Conservation (phyloP, 2,797 vertebrate species). For the Lycodopsis pacificus region DNA sequence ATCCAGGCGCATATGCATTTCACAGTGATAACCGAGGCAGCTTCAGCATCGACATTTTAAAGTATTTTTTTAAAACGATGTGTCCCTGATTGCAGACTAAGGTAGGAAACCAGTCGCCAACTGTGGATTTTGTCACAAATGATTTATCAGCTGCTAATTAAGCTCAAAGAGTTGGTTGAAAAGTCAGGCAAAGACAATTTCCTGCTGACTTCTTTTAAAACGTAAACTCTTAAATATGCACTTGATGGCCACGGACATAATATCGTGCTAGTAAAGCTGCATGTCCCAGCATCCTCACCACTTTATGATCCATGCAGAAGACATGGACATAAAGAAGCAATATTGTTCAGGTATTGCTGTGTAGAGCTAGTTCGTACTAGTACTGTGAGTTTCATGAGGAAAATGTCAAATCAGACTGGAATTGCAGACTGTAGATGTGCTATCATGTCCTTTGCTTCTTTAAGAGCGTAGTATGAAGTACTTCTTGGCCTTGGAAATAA, state of each 20-base stretch:
- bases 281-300: too few relatives aligned
- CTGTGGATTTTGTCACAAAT: neutral
- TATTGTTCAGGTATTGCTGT: neutral
- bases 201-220: too few relatives aligned
- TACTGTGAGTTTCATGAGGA: neutral
- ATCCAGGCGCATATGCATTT: neutral
- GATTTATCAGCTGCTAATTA: neutral
- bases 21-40: neutral
- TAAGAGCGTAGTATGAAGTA: neutral
- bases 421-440: neutral
- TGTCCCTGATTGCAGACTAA: neutral
- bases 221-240: too few relatives aligned
- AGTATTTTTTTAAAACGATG: neutral
- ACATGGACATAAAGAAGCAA: neutral
- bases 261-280: too few relatives aligned
- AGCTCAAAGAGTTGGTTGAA: neutral
- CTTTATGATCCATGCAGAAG: neutral
- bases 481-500: neutral
- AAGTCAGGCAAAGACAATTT: neutral
- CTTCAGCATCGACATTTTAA: too few relatives aligned
- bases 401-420: neutral
- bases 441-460: neutral
- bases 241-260: too few relatives aligned
- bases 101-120: neutral
- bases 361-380: neutral